Evolutionary conservation across 2,797 vertebrate species (phyloP).

Genomic region (Eulemur albifrons): DNA sequence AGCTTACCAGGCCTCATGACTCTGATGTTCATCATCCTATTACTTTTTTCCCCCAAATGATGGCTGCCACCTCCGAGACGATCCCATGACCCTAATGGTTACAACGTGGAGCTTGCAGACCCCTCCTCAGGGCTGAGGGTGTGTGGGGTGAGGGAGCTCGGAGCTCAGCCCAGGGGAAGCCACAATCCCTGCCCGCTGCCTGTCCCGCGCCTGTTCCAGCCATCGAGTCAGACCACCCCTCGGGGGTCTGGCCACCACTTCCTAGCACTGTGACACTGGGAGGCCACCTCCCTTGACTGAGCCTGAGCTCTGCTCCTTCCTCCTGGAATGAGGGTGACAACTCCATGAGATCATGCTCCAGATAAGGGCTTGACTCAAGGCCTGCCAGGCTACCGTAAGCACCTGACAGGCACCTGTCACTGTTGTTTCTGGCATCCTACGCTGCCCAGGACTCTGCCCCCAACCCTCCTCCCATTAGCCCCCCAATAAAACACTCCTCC

Average conservation of each 20-base stretch:
- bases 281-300: neutral
- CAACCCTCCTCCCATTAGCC: accelerated
- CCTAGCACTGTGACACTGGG: neutral
- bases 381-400: neutral
- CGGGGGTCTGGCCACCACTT: neutral
- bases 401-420: neutral
- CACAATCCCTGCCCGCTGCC: accelerated
- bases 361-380: neutral
- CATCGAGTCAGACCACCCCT: neutral
- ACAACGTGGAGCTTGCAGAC: accelerated
- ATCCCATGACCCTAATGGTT: neutral
- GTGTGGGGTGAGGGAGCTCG: accelerated
- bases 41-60: neutral
- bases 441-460: neutral
- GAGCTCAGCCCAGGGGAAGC: neutral
- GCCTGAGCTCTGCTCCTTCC: neutral
- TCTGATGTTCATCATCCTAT: accelerated
- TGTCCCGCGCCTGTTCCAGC: neutral
- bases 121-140: neutral
- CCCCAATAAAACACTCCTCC: neutral
- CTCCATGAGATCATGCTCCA: accelerated
- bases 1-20: accelerated
- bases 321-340: neutral
- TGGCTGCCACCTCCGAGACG: neutral
- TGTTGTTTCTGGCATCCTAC: neutral